Base-by-base conservation (phyloP, 2,797 vertebrate species). In the Gadopsis bispinosus region DNA sequence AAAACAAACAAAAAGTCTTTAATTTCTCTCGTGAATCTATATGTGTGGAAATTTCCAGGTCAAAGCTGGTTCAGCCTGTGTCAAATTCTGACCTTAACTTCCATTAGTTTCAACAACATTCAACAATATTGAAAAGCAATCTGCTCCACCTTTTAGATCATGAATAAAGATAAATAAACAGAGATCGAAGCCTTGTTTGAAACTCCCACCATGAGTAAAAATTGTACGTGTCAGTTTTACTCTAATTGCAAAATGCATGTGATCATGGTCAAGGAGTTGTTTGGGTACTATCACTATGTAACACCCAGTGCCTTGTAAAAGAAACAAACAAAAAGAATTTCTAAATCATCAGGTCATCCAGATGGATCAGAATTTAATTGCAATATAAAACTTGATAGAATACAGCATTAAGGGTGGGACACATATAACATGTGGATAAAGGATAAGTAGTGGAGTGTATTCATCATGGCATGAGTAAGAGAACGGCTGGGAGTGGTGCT, bases 391-490 rank as follows among this genome's bases (percentile, higher is more conserved):
- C 43, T 60, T 81, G 54, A 80, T 74, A 80, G 7, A 74, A 63
- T 2, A 39, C 7, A 67, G 47, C 20, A 62, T 20, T 37, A 83
- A 79, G 69, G 81, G 76, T 73, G 80, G 80, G 74, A 78, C 83
- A 26, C 48, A 7, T 63, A 5, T 7, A 29, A 69, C 43, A 35
- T 43, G 56, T 69, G 80, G 60, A 65, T 81, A 76, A 69, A 53
- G 51, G 60, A 55, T 54, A 78, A 78, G 41, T 17, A 56, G 39
- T n/a, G 39, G 10, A 51, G 26, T 1, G 10, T 66, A 65, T 83
- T 79, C 47, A 45, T 54, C 26, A 39, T 14, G n/a, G 39, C 43
- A 26, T 82, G 87, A 86, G 68, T 87, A 83, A 86, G 80, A 78
- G 68, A 77, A 68, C 59, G 63, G 22, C n/a, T 48, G 75, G 86